phyloP scores from a whole-genome alignment of 2,888 invertebrate species.

The Habrosyne pyritoides region DNA sequence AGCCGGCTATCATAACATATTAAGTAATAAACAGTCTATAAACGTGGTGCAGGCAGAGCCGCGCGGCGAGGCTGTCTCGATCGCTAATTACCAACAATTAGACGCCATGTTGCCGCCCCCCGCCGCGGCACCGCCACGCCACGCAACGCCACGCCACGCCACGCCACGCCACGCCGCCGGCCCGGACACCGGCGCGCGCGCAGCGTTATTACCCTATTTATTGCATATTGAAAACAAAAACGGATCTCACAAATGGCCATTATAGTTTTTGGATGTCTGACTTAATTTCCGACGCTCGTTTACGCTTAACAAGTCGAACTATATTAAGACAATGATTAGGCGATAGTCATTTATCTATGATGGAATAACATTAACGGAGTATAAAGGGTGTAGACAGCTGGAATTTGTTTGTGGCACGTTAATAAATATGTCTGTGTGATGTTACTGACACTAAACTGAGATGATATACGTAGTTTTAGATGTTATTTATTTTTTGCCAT shows the following conservation, averaged over 20 bases:
- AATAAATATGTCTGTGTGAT: too few relatives aligned
- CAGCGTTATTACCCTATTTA: constrained; percentile 66
- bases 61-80: constrained; percentile 40
- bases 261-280: constrained; percentile 45
- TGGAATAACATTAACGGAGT: not conserved
- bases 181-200: constrained; percentile 43
- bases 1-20: constrained; percentile 64
- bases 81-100: constrained; percentile 78
- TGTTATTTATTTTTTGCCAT: too few relatives aligned
- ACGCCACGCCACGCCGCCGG: constrained; percentile 35
- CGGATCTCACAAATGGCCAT: constrained; percentile 45
- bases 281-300: constrained; percentile 34
- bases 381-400: not conserved
- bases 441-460: too few relatives aligned
- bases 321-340: constrained; percentile 13
- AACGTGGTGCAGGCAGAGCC: constrained; percentile 44
- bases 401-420: too few relatives aligned
- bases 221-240: constrained; percentile 74
- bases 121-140: constrained; percentile 22
- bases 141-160: too few relatives aligned
- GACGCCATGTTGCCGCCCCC: constrained; percentile 60
- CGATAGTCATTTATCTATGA: constrained; percentile 4
- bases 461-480: too few relatives aligned
- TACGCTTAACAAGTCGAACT: constrained; percentile 19
- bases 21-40: constrained; percentile 79